These are phyloP conservation scores for Montipora foliosa DNA, from an alignment of 64 coral and sea anemone genomes.

Conservation along the genomic window DNA sequence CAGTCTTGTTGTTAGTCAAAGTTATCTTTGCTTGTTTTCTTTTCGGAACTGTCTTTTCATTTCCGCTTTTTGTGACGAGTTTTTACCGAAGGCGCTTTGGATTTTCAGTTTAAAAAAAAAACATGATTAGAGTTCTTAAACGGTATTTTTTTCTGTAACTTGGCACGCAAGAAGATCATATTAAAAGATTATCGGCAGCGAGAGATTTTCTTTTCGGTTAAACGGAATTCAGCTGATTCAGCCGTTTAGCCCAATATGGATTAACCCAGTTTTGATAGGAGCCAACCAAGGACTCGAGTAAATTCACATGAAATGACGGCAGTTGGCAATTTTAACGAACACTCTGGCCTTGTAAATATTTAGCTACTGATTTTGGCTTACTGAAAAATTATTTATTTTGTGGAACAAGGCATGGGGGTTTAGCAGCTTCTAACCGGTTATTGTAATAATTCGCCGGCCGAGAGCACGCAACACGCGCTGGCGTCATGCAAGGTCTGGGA, in stretches of 20 bases:
- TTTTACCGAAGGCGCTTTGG: neutral
- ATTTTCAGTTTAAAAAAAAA: neutral
- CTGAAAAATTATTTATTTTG: neutral
- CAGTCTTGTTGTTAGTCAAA: neutral
- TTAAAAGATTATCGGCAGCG: neutral
- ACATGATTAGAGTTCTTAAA: neutral
- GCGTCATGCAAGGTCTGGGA: constrained; percentile 30
- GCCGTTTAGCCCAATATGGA: neutral
- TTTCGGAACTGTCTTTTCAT: neutral
- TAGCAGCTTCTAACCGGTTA: neutral
- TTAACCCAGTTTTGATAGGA: neutral
- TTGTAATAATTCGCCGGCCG: neutral
- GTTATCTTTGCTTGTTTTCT: neutral
- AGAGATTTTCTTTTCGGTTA: neutral
- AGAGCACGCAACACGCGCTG: constrained; percentile 34
- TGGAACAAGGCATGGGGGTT: neutral
- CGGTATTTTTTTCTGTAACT: neutral
- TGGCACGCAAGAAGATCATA: neutral
- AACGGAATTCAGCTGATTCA: neutral
- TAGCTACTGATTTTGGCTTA: neutral
- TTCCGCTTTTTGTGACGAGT: no score
- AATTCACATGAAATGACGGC: no score
- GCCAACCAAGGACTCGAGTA: no score
- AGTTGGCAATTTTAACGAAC: no score
- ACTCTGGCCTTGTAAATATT: neutral